Evolutionary conservation across 2,113 vertebrate genomes (phyloP).

Genomic region (human): GRCh38 chr16:11872501-11873000

Average conservation of each 20-base stretch:
- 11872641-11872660: slow-evolving; percentile 90
- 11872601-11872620: slow-evolving; percentile 88
- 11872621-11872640: slow-evolving; percentile 86
- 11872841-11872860: slow-evolving; percentile 94
- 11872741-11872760: slow-evolving; percentile 90
- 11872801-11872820: slow-evolving; percentile 86
- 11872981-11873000: slow-evolving; percentile 90
- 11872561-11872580: slow-evolving; percentile 86
- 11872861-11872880: slow-evolving; percentile 92
- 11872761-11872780: slow-evolving; percentile 86
- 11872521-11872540: slow-evolving; percentile 82
- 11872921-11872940: slow-evolving; percentile 92
- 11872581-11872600: slow-evolving; percentile 79
- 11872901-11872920: slow-evolving; percentile 63
- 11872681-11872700: slow-evolving; percentile 98
- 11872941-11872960: slow-evolving; percentile 99
- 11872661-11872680: slow-evolving; percentile 90
- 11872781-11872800: slow-evolving; percentile 88
- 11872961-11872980: slow-evolving; percentile 99
- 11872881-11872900: slow-evolving; percentile 87
- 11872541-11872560: slow-evolving; percentile 75
- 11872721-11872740: slow-evolving; percentile 92
- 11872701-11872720: slow-evolving; percentile 95
- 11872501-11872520: slow-evolving; percentile 79
- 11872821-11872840: slow-evolving; percentile 91